These are phyloP conservation scores for Microcaecilia unicolor DNA, from an alignment of 2,797 vertebrate species.

Conservation along the genomic window DNA sequence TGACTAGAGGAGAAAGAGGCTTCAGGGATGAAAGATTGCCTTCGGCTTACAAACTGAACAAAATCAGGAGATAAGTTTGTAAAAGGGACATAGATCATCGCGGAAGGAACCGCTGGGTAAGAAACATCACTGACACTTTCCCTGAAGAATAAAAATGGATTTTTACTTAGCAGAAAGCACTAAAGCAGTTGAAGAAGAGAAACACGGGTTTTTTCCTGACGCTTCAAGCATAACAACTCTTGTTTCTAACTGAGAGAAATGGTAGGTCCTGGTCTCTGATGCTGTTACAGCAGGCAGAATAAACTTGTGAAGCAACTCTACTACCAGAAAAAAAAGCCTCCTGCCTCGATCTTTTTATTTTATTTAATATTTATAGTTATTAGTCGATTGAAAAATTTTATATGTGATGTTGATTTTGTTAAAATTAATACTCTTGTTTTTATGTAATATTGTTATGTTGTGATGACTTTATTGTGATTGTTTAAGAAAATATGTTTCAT, in stretches of 20 bases:
- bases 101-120: constrained; percentile 54
- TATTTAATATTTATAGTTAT: too few relatives aligned
- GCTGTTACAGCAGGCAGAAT: too few relatives aligned
- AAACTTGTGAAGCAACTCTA: neutral
- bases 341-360: too few relatives aligned
- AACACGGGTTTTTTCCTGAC: constrained; percentile 20
- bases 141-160: constrained; percentile 60
- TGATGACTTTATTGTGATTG: too few relatives aligned
- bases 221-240: constrained; percentile 25
- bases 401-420: too few relatives aligned
- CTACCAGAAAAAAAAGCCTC: neutral
- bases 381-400: too few relatives aligned
- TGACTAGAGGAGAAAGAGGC: constrained; percentile 95
- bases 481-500: too few relatives aligned
- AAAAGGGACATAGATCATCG: constrained; percentile 88
- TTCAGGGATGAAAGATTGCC: constrained; percentile 94
- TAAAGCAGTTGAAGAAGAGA: constrained; percentile 29
- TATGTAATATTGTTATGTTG: too few relatives aligned
- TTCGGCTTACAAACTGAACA: constrained; percentile 96
- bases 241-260: constrained; percentile 11
- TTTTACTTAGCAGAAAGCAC: constrained; percentile 59
- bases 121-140: constrained; percentile 47
- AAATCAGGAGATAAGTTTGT: constrained; percentile 97
- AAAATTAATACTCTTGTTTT: too few relatives aligned
- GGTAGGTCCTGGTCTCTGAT: too few relatives aligned